phyloP scores from a whole-genome alignment of 2,113 vertebrate species.

The Ptilorrhoa leucosticta region DNA sequence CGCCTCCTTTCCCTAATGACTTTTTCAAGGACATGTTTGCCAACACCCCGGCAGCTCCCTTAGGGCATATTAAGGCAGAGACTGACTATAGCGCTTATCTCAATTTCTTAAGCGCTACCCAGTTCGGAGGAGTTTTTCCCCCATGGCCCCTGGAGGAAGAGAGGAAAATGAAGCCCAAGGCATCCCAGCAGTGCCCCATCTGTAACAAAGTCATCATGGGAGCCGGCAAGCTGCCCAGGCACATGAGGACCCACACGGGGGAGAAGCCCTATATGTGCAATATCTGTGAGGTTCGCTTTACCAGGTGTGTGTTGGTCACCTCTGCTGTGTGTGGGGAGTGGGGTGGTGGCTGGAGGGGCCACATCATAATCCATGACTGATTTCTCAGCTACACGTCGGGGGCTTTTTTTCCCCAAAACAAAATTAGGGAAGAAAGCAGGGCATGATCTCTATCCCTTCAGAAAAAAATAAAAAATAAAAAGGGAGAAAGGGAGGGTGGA shows the following conservation, averaged over 20 bases:
- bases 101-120: slow-evolving; percentile 90
- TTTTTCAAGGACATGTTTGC: slow-evolving; percentile 90
- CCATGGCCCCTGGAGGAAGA: slow-evolving; percentile 95
- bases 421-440: neutral
- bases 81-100: slow-evolving; percentile 90
- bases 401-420: too few species aligned
- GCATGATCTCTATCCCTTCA: neutral
- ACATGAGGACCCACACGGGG: slow-evolving; percentile 97
- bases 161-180: slow-evolving; percentile 96
- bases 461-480: neutral
- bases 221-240: slow-evolving; percentile 92
- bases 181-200: slow-evolving; percentile 96
- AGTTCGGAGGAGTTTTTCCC: slow-evolving; percentile 89
- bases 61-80: slow-evolving; percentile 90
- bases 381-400: neutral
- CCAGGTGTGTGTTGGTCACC: slow-evolving; percentile 79
- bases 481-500: neutral
- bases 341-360: neutral
- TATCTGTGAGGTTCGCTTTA: slow-evolving; percentile 98
- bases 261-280: slow-evolving; percentile 99
- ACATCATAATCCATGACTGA: neutral
- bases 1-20: slow-evolving; percentile 80
- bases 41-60: slow-evolving; percentile 68
- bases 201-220: slow-evolving; percentile 99
- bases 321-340: accelerated